phyloP scores from a whole-genome alignment of 2,888 invertebrate species.

The Myathropa florea region DNA sequence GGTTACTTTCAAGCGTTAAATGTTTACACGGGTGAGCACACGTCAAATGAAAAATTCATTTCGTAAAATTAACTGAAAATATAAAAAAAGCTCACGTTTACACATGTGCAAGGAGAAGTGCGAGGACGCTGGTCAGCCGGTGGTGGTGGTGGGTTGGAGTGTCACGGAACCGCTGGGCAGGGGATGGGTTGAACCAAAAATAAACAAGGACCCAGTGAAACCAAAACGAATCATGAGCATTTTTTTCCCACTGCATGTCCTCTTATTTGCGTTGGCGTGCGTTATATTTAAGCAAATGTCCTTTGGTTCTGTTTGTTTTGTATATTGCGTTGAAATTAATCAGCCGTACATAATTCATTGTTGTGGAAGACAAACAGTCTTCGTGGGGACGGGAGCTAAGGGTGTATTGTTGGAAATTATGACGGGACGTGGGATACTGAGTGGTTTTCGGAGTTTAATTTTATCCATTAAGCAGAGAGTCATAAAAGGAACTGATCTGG shows the following conservation, averaged over 20 bases:
- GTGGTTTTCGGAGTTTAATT: no score
- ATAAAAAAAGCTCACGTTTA: conserved; percentile 22
- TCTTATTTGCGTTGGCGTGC: conserved; percentile 59
- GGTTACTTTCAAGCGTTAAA: conserved; percentile 66
- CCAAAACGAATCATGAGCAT: background rate
- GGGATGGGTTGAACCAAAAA: conserved; percentile 49
- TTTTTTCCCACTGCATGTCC: conserved; percentile 43
- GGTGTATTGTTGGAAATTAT: background rate
- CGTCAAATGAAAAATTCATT: conserved; percentile 71
- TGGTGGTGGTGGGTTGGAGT: background rate
- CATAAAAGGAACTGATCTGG: no score
- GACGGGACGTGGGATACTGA: background rate
- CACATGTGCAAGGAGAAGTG: conserved; percentile 35
- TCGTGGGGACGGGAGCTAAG: background rate
- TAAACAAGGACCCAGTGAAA: conserved; percentile 30
- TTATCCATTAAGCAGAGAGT: no score
- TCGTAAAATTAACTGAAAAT: conserved; percentile 68
- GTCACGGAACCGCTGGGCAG: conserved; percentile 34
- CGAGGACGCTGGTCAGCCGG: background rate
- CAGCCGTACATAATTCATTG: conserved; percentile 59
- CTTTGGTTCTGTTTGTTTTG: conserved; percentile 41
- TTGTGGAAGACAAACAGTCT: conserved; percentile 4
- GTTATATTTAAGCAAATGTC: conserved; percentile 63
- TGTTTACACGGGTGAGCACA: conserved; percentile 71
- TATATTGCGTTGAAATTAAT: conserved; percentile 41